Evolutionary conservation across 1,140 invertebrate species (phyloP), one percentile per base, ranked within the genome.

Genomic region (Scaptomyza graminum): DNA sequence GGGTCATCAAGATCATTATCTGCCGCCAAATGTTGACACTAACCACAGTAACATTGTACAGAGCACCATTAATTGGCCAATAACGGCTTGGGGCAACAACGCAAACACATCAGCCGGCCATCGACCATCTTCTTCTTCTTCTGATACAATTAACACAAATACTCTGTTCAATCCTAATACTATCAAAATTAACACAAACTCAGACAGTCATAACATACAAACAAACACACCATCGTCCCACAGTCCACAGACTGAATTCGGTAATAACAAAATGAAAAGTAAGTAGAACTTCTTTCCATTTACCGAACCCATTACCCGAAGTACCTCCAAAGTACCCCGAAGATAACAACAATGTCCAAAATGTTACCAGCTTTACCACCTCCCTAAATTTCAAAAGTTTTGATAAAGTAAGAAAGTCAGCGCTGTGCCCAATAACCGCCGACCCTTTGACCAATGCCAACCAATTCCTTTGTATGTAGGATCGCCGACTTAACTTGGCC

Each of bases 161-260:
- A 59, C 61, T 22, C 37, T 31, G 28, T 7, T 31, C 5, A 6
- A 72, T 41, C 49, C 65, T 77, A 60, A 80, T 90, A n/a, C n/a
- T n/a, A 50, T 81, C 84, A 50, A 88, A 85, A 68, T 90, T 90
- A 63, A 84, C 84, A 76, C 56, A 13, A 71, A 67, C 76, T 63
- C 56, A 72, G 68, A 63, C 61, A 76, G 64, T 73, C 68, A 64
- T 54, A 74, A 75, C 66, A 31, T 31, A n/a, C n/a, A 31, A 79
- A 57, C 51, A 57, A 41, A 85, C 60, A 76, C 79, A 74, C 62
- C 67, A 76, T 44, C 60, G 66, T 75, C 68, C 72, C 77, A 81
- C 67, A 94, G 94, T 90, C 79, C 90, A n/a, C n/a, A n/a, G 56
- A 93, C 93, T 54, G 34, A 56, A 93, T 94, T 88, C 94, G 94